Evolutionary conservation across 2,888 invertebrate species (phyloP), one percentile per base, ranked within the genome.

Genomic region (Harmothoe impar): DNA sequence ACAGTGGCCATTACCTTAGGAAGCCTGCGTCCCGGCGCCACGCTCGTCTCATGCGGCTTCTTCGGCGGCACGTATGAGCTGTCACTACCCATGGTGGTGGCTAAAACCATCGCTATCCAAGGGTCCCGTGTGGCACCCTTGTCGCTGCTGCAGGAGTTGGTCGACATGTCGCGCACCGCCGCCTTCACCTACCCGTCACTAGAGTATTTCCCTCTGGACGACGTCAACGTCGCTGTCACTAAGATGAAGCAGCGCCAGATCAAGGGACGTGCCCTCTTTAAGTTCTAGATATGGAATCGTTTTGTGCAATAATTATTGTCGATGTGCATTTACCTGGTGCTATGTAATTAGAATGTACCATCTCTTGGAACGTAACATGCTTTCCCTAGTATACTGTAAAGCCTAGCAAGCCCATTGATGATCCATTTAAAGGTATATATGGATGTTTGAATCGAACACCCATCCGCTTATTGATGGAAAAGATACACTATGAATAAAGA

Each of bases 251-350:
- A n/a, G 23, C 31, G 89, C 23, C 17, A 33, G 51, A 77, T 89
- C 51, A 89, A 89, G 29, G 89, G 89, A 51, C 29, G 89, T n/a
- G 89, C 43, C 12, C 43, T 89, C 78, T 72, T 89, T 78, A 77
- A 89, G 25, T 89, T 89, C 43, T 31, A 54, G 25, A 33, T 29
- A 78, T 33, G 3, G 20, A 5, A 78, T 78, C 25, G 3, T 33
- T 1, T 5, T n/a, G n/a, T n/a, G 78, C 78, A 62, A 62, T 52
- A 52, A 43, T 7, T 43, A 43, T 43, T 43, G 10, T 10, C 43
- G 43, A 43, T 7, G 5, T 43, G 43, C 43, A 10, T 3, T 43
- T 43, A 7, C 43, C 43, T 43, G 3, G 5, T 43, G 43, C 43
- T 10, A 43, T 43, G 10, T 43, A 7, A 43, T 3, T 43, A 43